Conservation (phyloP, 1,140 invertebrate species). For the Eriosoma lanigerum region DNA sequence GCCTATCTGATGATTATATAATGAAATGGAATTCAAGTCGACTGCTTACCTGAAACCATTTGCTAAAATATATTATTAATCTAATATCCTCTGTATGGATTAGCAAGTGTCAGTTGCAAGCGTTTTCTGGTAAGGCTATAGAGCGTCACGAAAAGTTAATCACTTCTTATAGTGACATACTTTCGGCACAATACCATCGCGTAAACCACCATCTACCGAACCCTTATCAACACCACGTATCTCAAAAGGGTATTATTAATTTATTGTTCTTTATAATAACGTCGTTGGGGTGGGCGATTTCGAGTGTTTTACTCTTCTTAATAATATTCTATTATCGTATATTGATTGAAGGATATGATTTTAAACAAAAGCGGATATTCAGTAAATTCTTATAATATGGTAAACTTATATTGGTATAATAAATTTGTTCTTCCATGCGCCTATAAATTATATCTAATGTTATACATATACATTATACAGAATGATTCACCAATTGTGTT, state of each 20-base stretch:
- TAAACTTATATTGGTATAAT: no score
- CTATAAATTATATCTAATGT: no score
- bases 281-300: background rate
- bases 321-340: background rate
- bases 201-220: background rate
- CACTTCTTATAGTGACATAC: constrained; percentile 13
- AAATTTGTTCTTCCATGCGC: no score
- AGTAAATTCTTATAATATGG: no score
- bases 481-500: no score
- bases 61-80: background rate
- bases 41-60: background rate
- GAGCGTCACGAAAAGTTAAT: background rate
- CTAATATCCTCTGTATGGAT: background rate
- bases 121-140: background rate
- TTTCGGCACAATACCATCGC: background rate
- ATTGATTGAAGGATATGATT: background rate
- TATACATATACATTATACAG: no score
- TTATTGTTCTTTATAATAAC: background rate
- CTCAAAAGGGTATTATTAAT: no score
- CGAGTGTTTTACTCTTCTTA: background rate
- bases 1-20: no score
- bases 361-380: no score
- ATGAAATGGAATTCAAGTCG: background rate
- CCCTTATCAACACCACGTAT: background rate
- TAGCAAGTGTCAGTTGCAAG: constrained; percentile 5